Base-by-base conservation (phyloP, 2,113 vertebrate genomes). In the Cacatua alba region DNA sequence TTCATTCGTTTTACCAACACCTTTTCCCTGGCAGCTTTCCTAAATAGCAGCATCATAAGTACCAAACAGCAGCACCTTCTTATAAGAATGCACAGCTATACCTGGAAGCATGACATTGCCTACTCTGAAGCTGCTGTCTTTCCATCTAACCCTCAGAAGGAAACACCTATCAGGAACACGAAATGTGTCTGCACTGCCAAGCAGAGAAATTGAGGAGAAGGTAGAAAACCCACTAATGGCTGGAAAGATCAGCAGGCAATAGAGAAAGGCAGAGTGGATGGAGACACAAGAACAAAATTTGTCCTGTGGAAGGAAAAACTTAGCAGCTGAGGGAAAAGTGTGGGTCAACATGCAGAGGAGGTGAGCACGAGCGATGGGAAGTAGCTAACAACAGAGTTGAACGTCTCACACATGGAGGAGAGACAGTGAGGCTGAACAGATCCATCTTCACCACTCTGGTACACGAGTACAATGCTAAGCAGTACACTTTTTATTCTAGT, bases 341-440 rank as follows among this genome's bases (percentile, higher is more conserved):
- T 21, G 31, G 23, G 51, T 67, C 53, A 43, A 7, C 2, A 26
- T 26, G 37, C 31, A 70, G 90, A 68, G 29, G 33, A 82, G 49
- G 64, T 55, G 28, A 86, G 44, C 35, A 43, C 48, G 29, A 76
- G 35, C 0, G 0, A 46, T 29, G 44, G 79, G 82, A 87, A 76
- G 75, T 8, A 82, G 52, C 41, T 60, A 64, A 55, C 14, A 20
- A 33, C 21, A 26, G 37, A 37, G 31, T 2, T 2, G 5, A 28
- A 57, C 3, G 21, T 31, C 53, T 74, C 11, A 2, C 5, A 16
- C 1, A 4, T 0, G 0, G 72, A 60, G 67, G 23, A 78, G 60
- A 59, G 55, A 52, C 14, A 63, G 62, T 2, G 31, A 53, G 51
- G 84, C 72, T 44, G 21, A 70, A 85, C 13, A 65, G 31, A 75